Base-by-base conservation (phyloP, 2,113 vertebrate genomes). In the Odontophorus gujanensis region DNA sequence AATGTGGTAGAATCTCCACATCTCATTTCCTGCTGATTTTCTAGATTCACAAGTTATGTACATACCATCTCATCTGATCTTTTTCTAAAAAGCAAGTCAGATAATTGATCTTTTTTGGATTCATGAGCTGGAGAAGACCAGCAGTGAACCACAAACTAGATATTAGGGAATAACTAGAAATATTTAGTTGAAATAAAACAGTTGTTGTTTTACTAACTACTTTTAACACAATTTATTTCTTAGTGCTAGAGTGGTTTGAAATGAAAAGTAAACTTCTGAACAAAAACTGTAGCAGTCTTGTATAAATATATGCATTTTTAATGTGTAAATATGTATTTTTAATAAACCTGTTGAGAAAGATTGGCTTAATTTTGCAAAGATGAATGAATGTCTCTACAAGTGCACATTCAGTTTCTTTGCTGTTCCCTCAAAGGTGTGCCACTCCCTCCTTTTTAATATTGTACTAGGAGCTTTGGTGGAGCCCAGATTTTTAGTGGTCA, bases 61-160 rank as follows among this genome's bases (percentile, higher is more conserved):
- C 45, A 13, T 51, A 53, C 36, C 85, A 68, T 83, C 45, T 85
- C 40, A 58, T 36, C 94, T 92, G 76, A 93, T 90, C 68, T 87
- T 76, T 82, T 53, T 61, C 16, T 85, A 73, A 66, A 73, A 88
- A 94, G 76, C 72, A 62, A 92, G 76, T 58, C 80, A 92, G 59
- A 86, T 74, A 92, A 96, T 86, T 85, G 82, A 88, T 94, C 40
- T 80, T 92, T 90, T 36, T 53, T 59, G 83, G 50, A 42, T 71
- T 89, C 77, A 78, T 83, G 77, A 90, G 32, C 55, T 78, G 38
- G 45, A 83, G 57, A 67, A 3, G 16, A n/a, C 51, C 66, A 90
- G 86, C 61, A 86, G 77, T 74, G 68, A 83, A 90, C 45, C 55
- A 66, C 9, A 58, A 48, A 68, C 28, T 11, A 69, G 79, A 43